Evolutionary conservation across 2,797 vertebrate species (phyloP), one percentile per base, ranked within the genome.

Genomic region (Chaetophractus vellerosus): DNA sequence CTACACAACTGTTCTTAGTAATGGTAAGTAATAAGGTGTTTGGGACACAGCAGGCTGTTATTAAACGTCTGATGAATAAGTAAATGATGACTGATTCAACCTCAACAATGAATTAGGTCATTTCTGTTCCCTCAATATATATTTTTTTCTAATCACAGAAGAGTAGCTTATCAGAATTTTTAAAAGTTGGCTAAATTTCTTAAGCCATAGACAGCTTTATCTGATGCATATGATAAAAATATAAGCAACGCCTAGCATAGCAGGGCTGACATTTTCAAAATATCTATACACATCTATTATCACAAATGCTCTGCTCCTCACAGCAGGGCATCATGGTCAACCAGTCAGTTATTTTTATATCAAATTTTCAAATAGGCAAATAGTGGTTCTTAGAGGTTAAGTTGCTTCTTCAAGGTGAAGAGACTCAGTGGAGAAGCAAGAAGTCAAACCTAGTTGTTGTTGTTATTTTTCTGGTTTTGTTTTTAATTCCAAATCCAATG

Each of bases 131-230:
- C 21, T 41, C 5, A 38, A 41, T 38, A 80, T 23, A 21, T 33
- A n/a, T 95, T 78, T 76, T 50, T 78, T 88, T 45, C 24, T 85
- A 81, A 81, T 36, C 75, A 71, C 24, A 87, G 5, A 89, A 89
- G 6, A 84, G 1, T 31, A 91, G 55, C 48, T 74, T 85, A 57
- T 45, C 4, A 52, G 31, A 5, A 52, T 68, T 45, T 63, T 72
- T 21, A 5, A 31, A 28, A 79, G 26, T 2, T 64, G 33, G 76
- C 45, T 59, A 95, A 45, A 41, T 6, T 78, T 79, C 82, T 66
- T 63, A 92, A 89, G 59, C 5, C 11, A 50, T 1, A 41, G 28
- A 21, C 33, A 61, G 74, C 59, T 80, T 72, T 75, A 57, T 66
- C n/a, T 74, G 0, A 16, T 55, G 18, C 0, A 48, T 57, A 48